Base-by-base conservation (phyloP, 2,888 invertebrate genomes). In the Fragum sueziense region DNA sequence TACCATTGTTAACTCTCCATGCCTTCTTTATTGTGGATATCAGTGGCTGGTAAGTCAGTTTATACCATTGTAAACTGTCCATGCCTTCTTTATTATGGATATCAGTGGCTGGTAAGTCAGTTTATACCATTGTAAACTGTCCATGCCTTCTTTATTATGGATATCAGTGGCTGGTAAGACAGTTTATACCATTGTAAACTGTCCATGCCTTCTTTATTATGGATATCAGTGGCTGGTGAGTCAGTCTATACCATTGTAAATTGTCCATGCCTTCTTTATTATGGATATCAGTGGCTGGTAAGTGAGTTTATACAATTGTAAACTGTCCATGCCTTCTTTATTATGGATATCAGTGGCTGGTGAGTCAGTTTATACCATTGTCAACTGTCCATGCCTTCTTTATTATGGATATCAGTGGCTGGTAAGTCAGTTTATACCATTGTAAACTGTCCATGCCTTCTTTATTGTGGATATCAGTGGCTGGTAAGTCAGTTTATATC, bases 151-250 rank as follows among this genome's bases (percentile, higher is more conserved):
- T 11, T 31, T 84, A 0, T 51, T 65, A 0, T 80, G 74, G 78
- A 71, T 84, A 20, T 84, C 84, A n/a, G 62, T 84, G 0, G 61
- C 76, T 47, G 84, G 84, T 84, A 74, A 25, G 70, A n/a, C 27
- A 84, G 76, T 68, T 65, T 84, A 22, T 75, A 71, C 47, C 84
- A 84, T 37, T 84, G 84, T 65, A 80, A 84, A 57, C 68, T 84
- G 0, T 59, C 47, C 31, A 31, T 84, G 11, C 29, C 62, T 6
- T 67, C 74, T 11, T 31, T 84, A 0, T 51, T 65, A 0, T 80
- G 74, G 78, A 71, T 84, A 20, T 84, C 84, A n/a, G 62, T 84
- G 0, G 61, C 76, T 47, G 84, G 84, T 84, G 70, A 25, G 70
- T 71, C 69, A 84, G 76, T 68, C 65, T 84, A 22, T 75, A 71